A percentile compares a stretch with the other conserved stretches of the same genome.
These are phyloP conservation scores for Jaculus jaculus DNA, from an alignment of 2,113 vertebrate species.

Conservation along the genomic window DNA sequence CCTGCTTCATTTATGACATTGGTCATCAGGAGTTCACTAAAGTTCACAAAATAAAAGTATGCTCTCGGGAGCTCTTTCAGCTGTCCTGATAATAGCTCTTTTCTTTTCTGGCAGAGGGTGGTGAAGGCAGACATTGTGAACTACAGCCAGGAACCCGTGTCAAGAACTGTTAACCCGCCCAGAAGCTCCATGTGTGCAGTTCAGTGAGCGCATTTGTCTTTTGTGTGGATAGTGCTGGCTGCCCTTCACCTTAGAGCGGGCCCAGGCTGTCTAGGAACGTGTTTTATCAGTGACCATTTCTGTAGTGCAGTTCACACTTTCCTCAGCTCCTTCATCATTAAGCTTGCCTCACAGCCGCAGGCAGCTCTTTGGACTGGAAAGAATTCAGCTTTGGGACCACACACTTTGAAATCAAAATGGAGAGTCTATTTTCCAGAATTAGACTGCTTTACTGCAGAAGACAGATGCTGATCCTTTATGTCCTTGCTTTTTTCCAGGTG, in stretches of 20 bases:
- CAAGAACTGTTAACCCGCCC: constrained; percentile 91
- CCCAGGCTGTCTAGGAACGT: constrained; percentile 66
- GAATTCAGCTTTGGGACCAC: constrained; percentile 70
- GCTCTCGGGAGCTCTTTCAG: constrained; percentile 65
- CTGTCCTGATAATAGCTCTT: constrained; percentile 77
- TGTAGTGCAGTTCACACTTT: constrained; percentile 62
- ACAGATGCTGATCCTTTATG: constrained; percentile 56
- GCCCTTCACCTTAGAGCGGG: constrained; percentile 62
- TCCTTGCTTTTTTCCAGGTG: constrained; percentile 48
- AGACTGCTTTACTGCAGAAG: constrained; percentile 69
- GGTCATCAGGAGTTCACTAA: constrained; percentile 58
- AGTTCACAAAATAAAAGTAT: constrained; percentile 72
- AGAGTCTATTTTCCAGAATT: constrained; percentile 73
- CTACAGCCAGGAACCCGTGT: constrained; percentile 96
- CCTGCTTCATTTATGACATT: constrained; percentile 55
- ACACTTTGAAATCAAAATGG: constrained; percentile 75
- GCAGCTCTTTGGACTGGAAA: constrained; percentile 65
- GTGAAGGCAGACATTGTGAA: constrained; percentile 99
- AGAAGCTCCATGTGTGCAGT: constrained; percentile 96
- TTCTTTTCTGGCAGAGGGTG: constrained; percentile 90
- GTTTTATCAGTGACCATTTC: constrained; percentile 78
- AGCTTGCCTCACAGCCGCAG: constrained; percentile 60
- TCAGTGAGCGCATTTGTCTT: constrained; percentile 81
- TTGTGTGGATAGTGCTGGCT: constrained; percentile 60
- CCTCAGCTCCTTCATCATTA: not conserved